Base-by-base conservation (phyloP, 2,888 invertebrate genomes). In the Keiferia lycopersicella region DNA sequence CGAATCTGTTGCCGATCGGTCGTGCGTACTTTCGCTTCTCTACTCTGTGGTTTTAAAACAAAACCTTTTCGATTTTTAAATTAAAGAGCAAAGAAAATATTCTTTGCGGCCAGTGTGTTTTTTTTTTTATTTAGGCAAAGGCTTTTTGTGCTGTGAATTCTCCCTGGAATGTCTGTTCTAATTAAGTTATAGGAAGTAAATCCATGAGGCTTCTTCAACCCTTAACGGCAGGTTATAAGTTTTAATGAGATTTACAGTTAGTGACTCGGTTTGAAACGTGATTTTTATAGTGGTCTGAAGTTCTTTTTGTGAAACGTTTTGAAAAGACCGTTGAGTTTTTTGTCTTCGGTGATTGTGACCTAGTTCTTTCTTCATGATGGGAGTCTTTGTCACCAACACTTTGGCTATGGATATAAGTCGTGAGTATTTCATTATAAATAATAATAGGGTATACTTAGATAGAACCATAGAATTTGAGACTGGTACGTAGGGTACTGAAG, bases 371-470 rank as follows among this genome's bases (percentile, higher is more conserved):
- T 56, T 56, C 50, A 79, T 72, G 69, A 88, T 89, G 89, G 89
- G 89, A 69, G 89, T 88, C 63, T 86, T 81, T 75, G 81, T 89
- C 34, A 82, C 87, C 2, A 88, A 79, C 67, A 89, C 89, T 39
- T 73, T 91, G 68, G 89, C 90, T 20, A 90, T 91, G 91, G 91
- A 91, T 70, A 81, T 90, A 64, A 87, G 82, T 69, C 88, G 91
- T 91, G 78, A 90, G 90, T 90, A 76, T 38, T 60, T 41, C 11
- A 22, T 62, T 41, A 8, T 14, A 26, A 0, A 18, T 20, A 7
- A 45, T 30, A 30, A 30, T 30, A 30, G 34, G 34, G 12, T 2
- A 8, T 34, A n/a, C 0, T 22, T 3, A 51, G 18, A 6, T 16
- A 20, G 7, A 6, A 14, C 14, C 1, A 16, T 41, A 41, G 2